Evolutionary conservation across 2,888 invertebrate genomes (phyloP), one percentile per base, ranked within the genome.

Genomic region (Eupithecia exiguata): DNA sequence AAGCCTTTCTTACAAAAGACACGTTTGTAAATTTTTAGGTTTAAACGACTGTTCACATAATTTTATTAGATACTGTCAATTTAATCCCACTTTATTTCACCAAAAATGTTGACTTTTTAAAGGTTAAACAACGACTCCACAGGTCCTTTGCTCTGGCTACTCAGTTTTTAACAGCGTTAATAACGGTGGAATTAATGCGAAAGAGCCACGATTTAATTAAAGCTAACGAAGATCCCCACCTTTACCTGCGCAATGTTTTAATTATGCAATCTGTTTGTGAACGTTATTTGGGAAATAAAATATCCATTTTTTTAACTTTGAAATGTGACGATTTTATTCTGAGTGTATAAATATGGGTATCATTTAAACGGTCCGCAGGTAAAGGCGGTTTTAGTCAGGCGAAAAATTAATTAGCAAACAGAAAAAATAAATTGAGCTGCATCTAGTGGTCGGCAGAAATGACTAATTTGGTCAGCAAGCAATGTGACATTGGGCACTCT

Each of bases 131-230:
- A 18, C 40, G 71, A 62, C 86, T 91, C 88, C 70, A 87, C 63
- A 35, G 70, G 25, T 58, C 65, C 80, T 43, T 62, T 88, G 81
- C 88, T 78, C 87, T 46, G 77, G 82, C 81, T 87, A 84, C 89
- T 91, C 91, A 94, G 89, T 94, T 94, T 94, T 94, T 94, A 94
- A 94, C 94, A 92, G 94, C 94, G 92, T 94, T 94, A 94, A 94
- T 94, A 94, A 94, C 94, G 94, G 93, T 92, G 94, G 94, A 94
- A 94, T 94, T 94, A 94, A 94, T 91, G 88, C 93, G 91, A 91
- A 89, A 94, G 94, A 94, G 93, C 94, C 92, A 91, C 90, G 93
- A 92, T 94, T 94, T 94, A 94, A 94, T 94, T 94, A 94, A 94
- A 94, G 91, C 91, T 94, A 94, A 94, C 94, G 94, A 94, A 94